Evolutionary conservation across 1,140 invertebrate species (phyloP), one percentile per base, ranked within the genome.

Genomic region (Olivierus martensii): DNA sequence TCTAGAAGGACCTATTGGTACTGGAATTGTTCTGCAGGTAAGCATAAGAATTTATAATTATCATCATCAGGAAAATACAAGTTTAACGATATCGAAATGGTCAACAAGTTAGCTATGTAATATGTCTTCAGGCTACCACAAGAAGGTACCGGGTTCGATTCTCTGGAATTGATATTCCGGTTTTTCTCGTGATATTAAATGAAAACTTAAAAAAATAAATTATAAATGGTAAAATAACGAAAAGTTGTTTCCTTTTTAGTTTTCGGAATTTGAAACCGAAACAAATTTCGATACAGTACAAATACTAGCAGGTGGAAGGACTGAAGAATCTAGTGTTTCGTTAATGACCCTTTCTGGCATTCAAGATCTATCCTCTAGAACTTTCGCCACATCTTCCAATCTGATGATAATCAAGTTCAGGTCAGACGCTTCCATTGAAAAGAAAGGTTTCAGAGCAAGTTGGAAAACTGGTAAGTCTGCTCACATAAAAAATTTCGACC

Each of bases 331-430:
- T 60, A 84, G 89, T 14, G 83, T 90, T 3, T 89, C 86, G 57
- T 71, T 96, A 55, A 87, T 86, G 0, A 93, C 88, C 1, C 68
- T 97, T 7, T 95, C 91, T 10, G 92, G 92, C 52, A 79, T 84
- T 67, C 56, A 65, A 41, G 82, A 89, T 65, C 66, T 88, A 47
- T 79, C 82, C 41, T 83, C 78, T 53, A 83, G 83, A 64, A 77
- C 86, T 3, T 93, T 86, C 68, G 86, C 90, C 4, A 93, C 91
- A 1, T 91, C 89, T 15, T 92, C 89, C 14, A 97, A 97, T 68
- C 93, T 96, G 60, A 95, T 98, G 88, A 92, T 95, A 52, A 81
- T 98, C 55, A 94, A 93, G 69, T 97, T 97, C 71, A 86, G 85
- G 59, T 86, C 89, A 0, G 93, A 97, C 67, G 83, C 82, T 11